Base-by-base conservation (phyloP, 2,113 vertebrate species). In the Jacana jacana region DNA sequence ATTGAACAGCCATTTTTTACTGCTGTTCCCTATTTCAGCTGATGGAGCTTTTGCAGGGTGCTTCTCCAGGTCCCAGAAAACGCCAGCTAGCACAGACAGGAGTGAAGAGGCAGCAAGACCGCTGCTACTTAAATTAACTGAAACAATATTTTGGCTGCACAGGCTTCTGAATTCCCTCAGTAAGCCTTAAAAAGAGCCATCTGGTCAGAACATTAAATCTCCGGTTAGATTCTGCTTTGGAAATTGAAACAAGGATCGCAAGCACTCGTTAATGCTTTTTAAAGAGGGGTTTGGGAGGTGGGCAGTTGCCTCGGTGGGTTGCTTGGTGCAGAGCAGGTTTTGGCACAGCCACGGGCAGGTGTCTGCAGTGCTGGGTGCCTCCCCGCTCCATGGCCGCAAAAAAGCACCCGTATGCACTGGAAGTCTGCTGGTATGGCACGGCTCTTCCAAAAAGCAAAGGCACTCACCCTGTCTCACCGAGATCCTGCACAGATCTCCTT, bases 101-200 rank as follows among this genome's bases (percentile, higher is more conserved):
- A 97, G 93, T 7, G 65, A 95, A 83, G 87, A 96, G 89, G 85
- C 95, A 93, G 94, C 91, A 89, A 97, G 97, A 91, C 93, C 44
- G 80, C 97, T 96, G 97, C 95, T 97, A 96, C 95, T 94, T 93
- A 97, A 97, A 97, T 97, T 96, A 98, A 86, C 88, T 69, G 96
- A 97, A 97, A 97, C 95, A 97, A 86, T 96, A 98, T 98, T 98
- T 98, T 97, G 97, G 97, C 96, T 93, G 81, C 81, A 94, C 63
- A 81, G 94, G 93, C 89, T 96, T 97, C 86, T 90, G 91, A 97
- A 95, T 97, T 97, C 96, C 97, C 97, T 96, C 95, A 95, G 98
- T 97, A 96, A 97, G 96, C 68, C 95, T 94, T 95, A 84, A 86
- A 97, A 97, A 97, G 96, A 94, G 93, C 97, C 98, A 98, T 97